Evolutionary conservation across 2,888 invertebrate genomes (phyloP).

Genomic region (Thymelicus acteon): DNA sequence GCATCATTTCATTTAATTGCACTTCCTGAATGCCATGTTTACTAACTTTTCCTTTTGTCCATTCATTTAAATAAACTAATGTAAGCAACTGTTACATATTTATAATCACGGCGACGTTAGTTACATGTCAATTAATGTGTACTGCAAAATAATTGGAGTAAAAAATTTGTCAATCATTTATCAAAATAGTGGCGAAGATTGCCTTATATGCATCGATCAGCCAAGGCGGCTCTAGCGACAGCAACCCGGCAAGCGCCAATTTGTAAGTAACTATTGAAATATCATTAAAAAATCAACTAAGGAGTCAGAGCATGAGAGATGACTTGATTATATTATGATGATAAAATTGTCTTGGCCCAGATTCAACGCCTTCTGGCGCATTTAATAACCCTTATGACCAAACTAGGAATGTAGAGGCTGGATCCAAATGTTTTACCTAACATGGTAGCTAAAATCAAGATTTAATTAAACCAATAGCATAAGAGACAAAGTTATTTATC

Average conservation of each 20-base stretch:
- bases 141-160: conserved; percentile 73
- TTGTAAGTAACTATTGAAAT: conserved; percentile 26
- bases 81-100: conserved; percentile 61
- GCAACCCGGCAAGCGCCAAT: conserved; percentile 22
- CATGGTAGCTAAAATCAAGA: conserved; percentile 61
- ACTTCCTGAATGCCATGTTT: conserved; percentile 69
- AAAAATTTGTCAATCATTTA: conserved; percentile 58
- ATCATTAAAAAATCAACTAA: conserved; percentile 30
- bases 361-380: conserved; percentile 60
- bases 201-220: conserved; percentile 58
- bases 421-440: conserved; percentile 61
- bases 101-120: conserved; percentile 57
- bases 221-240: conserved; percentile 19
- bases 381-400: conserved; percentile 69
- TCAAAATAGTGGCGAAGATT: conserved; percentile 66
- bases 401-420: conserved; percentile 62
- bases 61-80: conserved; percentile 47
- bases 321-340: conserved; percentile 45
- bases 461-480: conserved; percentile 48
- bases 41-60: conserved; percentile 54
- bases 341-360: conserved; percentile 62
- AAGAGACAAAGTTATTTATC: conserved; percentile 32
- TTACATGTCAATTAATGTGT: conserved; percentile 75
- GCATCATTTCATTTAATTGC: conserved; percentile 82
- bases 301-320: conserved; percentile 41